A percentile compares a stretch with the other conserved stretches of the same genome.
Conservation (phyloP, 1,140 invertebrate species). For the Thrips palmi region DNA sequence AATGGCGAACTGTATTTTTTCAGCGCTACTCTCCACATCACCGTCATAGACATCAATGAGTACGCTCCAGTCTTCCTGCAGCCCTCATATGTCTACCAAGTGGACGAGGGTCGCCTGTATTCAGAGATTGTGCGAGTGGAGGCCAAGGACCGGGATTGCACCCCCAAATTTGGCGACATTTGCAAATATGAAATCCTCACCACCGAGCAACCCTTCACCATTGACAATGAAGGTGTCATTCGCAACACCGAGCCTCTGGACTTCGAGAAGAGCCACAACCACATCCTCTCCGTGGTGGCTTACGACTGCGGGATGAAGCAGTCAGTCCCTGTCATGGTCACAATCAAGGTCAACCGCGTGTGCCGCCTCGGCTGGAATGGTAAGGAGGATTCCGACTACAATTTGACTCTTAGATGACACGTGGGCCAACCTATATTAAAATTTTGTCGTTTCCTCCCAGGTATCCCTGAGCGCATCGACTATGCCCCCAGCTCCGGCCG, state of each 20-base stretch:
- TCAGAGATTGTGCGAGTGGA: slow-evolving; percentile 78
- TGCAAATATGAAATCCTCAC: slow-evolving; percentile 92
- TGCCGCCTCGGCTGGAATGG: slow-evolving; percentile 61
- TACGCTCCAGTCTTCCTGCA: slow-evolving; percentile 77
- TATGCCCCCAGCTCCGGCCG: slow-evolving; percentile 71
- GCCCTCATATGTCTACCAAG: slow-evolving; percentile 71
- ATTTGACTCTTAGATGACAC: slow-evolving; percentile 1
- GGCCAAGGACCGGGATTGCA: slow-evolving; percentile 79
- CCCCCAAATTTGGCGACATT: slow-evolving; percentile 78
- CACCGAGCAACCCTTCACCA: slow-evolving; percentile 73
- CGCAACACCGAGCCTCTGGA: slow-evolving; percentile 81
- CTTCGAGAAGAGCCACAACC: slow-evolving; percentile 82
- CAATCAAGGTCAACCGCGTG: slow-evolving; percentile 69
- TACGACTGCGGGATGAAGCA: slow-evolving; percentile 86
- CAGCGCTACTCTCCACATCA: slow-evolving; percentile 83
- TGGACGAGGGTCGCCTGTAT: slow-evolving; percentile 80
- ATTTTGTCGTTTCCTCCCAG: slow-evolving; percentile 20
- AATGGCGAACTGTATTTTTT: no score
- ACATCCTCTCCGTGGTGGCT: slow-evolving; percentile 90
- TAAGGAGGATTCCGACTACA: slow-evolving; percentile 19
- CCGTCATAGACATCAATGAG: slow-evolving; percentile 90
- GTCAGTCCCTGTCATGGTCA: slow-evolving; percentile 77
- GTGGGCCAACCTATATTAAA: neutral
- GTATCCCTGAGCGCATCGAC: slow-evolving; percentile 74
- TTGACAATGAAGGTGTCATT: slow-evolving; percentile 82